Evolutionary conservation across 2,888 invertebrate species (phyloP).

Genomic region (Drosophila robusta): DNA sequence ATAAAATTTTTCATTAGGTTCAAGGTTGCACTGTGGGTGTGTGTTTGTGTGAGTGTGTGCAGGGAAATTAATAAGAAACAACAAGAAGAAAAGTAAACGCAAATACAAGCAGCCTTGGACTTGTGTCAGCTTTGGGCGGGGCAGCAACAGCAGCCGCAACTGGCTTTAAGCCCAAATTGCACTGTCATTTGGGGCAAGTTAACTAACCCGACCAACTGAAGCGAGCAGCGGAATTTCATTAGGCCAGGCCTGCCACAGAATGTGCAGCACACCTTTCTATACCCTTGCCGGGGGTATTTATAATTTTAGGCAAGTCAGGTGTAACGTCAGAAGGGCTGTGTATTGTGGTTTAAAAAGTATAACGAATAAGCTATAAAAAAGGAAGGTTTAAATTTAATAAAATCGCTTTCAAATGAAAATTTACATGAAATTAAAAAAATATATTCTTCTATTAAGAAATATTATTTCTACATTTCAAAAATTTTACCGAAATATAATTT

Average conservation of each 20-base stretch:
- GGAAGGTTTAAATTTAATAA: too few species aligned
- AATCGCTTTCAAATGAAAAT: too few species aligned
- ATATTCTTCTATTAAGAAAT: too few species aligned
- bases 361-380: too few species aligned
- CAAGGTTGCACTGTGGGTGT: constrained; percentile 66
- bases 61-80: constrained; percentile 66
- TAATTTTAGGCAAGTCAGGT: neutral
- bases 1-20: constrained; percentile 80
- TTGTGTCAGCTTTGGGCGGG: constrained; percentile 1
- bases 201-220: constrained; percentile 13
- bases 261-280: constrained; percentile 30
- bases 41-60: constrained; percentile 29
- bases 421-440: too few species aligned
- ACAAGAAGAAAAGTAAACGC: neutral
- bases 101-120: constrained; percentile 3
- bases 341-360: too few species aligned
- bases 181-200: constrained; percentile 57
- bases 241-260: constrained; percentile 59
- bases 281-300: neutral
- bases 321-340: too few species aligned
- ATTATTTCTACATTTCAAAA: too few species aligned
- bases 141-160: neutral
- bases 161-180: constrained; percentile 53
- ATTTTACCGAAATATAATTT: too few species aligned
- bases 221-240: constrained; percentile 65